Evolutionary conservation across 1,140 invertebrate genomes (phyloP).

Genomic region (Watersipora subatra): DNA sequence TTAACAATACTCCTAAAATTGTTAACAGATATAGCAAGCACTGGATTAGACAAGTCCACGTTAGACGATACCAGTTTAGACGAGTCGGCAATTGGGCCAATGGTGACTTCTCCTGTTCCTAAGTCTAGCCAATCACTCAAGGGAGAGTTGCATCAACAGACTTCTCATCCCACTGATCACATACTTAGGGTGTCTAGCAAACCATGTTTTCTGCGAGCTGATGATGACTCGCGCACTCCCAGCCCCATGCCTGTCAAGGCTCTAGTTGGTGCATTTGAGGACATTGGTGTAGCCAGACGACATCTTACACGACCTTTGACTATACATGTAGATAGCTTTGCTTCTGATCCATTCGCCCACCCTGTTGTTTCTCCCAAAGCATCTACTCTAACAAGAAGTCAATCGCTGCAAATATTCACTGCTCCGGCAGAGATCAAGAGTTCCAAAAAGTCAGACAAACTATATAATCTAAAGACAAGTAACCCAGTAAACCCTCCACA

Average conservation of each 20-base stretch:
- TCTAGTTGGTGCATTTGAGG: not conserved
- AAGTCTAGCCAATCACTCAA: no score
- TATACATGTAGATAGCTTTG: not conserved
- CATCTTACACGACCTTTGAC: not conserved
- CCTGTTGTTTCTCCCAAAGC: not conserved
- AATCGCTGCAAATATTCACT: not conserved
- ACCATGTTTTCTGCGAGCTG: not conserved
- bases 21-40: no score
- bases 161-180: not conserved
- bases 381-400: not conserved
- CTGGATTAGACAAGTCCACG: no score
- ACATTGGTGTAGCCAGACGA: not conserved
- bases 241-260: not conserved
- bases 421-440: not conserved
- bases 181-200: not conserved
- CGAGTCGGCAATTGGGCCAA: no score
- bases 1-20: no score
- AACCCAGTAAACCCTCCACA: no score
- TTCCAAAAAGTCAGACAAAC: not conserved
- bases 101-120: no score
- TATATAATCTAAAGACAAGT: not conserved
- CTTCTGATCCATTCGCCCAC: not conserved
- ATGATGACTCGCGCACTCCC: not conserved
- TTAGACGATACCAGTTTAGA: no score
- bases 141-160: not conserved